Evolutionary conservation across 2,797 vertebrate genomes (phyloP).

Genomic region (Sebastes minor): DNA sequence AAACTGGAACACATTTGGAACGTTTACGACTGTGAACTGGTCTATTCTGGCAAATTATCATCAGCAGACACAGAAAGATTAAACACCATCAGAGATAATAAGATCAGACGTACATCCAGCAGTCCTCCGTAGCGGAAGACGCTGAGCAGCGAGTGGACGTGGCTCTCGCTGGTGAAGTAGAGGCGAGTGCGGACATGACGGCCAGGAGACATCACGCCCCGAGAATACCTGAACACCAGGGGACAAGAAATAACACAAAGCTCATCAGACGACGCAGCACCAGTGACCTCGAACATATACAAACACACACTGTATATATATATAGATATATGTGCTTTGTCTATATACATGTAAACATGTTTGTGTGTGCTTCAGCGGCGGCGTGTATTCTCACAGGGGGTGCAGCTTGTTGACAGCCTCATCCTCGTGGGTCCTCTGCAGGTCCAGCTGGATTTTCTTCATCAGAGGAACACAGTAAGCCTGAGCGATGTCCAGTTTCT

Average conservation of each 20-base stretch:
- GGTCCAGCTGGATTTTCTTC: slow-evolving; percentile 94
- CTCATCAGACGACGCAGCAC: slow-evolving; percentile 21
- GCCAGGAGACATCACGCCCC: slow-evolving; percentile 96
- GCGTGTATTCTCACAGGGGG: slow-evolving; percentile 87
- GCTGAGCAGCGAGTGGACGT: slow-evolving; percentile 96
- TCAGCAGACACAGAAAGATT: neutral
- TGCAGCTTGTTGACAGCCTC: slow-evolving; percentile 98
- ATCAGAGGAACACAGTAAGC: slow-evolving; percentile 96
- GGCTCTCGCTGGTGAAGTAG: slow-evolving; percentile 98
- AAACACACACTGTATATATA: neutral
- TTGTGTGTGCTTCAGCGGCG: neutral
- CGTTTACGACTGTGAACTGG: no score
- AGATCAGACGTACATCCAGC: slow-evolving; percentile 86
- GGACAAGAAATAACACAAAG: neutral
- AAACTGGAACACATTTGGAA: no score
- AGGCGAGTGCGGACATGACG: slow-evolving; percentile 94
- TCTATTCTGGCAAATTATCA: neutral
- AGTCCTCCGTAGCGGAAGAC: slow-evolving; percentile 96
- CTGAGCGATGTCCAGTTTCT: slow-evolving; percentile 96
- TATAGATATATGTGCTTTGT: neutral
- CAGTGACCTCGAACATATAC: neutral
- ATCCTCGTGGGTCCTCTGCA: slow-evolving; percentile 96
- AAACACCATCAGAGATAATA: neutral
- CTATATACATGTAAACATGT: neutral
- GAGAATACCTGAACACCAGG: slow-evolving; percentile 87